Percentiles rank a stretch among this genome's conserved stretches.
Evolutionary conservation across 2,888 invertebrate species (phyloP).

Genomic region (Erynnis tages): DNA sequence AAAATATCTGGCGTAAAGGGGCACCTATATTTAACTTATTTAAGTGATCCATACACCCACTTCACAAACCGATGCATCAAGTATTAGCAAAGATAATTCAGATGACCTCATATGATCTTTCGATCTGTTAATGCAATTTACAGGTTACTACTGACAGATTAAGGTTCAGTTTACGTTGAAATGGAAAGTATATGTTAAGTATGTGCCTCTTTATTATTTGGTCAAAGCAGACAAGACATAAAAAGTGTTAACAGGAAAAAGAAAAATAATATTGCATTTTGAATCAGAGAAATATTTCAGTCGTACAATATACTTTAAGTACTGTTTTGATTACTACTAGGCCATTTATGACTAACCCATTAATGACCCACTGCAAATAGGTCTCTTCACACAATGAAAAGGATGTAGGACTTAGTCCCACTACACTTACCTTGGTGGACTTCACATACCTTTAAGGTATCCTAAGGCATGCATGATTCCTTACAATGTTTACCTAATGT

Average conservation of each 20-base stretch:
- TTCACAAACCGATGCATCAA: constrained; percentile 16
- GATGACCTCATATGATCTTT: constrained; percentile 27
- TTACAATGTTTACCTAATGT: no score
- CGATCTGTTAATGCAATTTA: constrained; percentile 5
- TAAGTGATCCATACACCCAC: constrained; percentile 10
- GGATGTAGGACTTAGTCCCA: no score
- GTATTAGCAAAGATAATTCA: constrained; percentile 21
- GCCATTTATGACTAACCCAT: no score
- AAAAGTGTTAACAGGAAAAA: not conserved
- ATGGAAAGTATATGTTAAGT: not conserved
- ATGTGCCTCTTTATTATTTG: not conserved
- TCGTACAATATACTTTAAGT: not conserved
- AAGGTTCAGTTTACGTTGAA: not conserved
- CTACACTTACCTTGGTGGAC: no score
- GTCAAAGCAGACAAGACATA: not conserved
- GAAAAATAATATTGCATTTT: no score
- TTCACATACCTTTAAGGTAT: no score
- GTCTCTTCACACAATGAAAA: no score
- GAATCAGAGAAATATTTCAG: no score
- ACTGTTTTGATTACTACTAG: not conserved
- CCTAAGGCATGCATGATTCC: no score
- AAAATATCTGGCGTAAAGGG: no score
- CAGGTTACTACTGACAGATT: not conserved
- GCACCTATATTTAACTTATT: constrained; percentile 2
- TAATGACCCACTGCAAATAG: no score